A percentile compares a stretch with the other conserved stretches of the same genome.
Evolutionary conservation across 2,113 vertebrate genomes (phyloP).

Genomic region (Carassius auratus): DNA sequence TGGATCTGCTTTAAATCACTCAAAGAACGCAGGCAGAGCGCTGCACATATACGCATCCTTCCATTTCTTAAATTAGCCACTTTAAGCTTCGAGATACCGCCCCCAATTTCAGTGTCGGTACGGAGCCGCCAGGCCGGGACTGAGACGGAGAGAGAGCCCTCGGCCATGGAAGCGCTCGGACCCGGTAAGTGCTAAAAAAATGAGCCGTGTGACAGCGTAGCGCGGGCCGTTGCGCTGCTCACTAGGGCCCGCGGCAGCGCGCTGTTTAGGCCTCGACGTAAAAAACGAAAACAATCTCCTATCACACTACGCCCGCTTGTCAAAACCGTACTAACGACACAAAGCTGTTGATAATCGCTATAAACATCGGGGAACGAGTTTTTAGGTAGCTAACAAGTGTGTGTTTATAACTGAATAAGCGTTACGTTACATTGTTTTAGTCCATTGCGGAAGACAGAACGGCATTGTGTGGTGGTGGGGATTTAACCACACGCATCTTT

Average conservation of each 20-base stretch:
- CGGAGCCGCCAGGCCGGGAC: slow-evolving; percentile 87
- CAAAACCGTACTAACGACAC: slow-evolving; percentile 28
- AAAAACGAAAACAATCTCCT: slow-evolving; percentile 63
- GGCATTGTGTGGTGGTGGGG: slow-evolving; percentile 72
- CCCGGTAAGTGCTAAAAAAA: slow-evolving; percentile 81
- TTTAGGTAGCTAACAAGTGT: slow-evolving; percentile 42
- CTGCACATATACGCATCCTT: slow-evolving; percentile 66
- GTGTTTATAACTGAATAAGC: neutral
- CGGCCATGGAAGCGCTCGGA: slow-evolving; percentile 95
- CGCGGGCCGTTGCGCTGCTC: slow-evolving; percentile 62
- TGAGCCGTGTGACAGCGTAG: slow-evolving; percentile 56
- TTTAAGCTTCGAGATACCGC: slow-evolving; percentile 84
- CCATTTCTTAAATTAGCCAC: slow-evolving; percentile 78
- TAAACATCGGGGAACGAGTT: neutral
- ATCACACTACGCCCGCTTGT: slow-evolving; percentile 58
- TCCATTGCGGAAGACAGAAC: slow-evolving; percentile 64
- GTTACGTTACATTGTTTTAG: slow-evolving; percentile 23
- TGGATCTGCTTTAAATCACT: slow-evolving; percentile 68
- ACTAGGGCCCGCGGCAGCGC: slow-evolving; percentile 74
- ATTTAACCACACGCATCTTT: slow-evolving; percentile 73
- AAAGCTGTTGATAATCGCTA: neutral
- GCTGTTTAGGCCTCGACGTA: slow-evolving; percentile 71
- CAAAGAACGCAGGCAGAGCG: slow-evolving; percentile 65
- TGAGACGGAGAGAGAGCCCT: slow-evolving; percentile 88
- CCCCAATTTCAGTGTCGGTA: slow-evolving; percentile 85